Percentiles rank a stretch among this genome's conserved stretches.
Evolutionary conservation across 2,888 invertebrate species (phyloP).

Genomic region (Archips xylosteana): DNA sequence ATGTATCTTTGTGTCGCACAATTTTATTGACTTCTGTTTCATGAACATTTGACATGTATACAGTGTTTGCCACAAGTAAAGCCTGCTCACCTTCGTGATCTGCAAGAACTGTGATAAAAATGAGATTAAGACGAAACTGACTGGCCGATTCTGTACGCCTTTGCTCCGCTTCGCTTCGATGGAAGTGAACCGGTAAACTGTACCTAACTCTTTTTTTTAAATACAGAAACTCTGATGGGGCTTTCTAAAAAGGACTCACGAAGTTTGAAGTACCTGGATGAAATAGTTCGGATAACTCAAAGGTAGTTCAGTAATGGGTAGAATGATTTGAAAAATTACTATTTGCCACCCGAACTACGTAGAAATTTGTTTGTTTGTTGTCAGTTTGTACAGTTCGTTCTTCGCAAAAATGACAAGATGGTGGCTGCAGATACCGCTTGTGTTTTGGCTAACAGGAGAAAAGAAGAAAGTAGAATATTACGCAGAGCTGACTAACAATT

Average conservation of each 20-base stretch:
- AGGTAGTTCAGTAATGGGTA: slow-evolving; percentile 48
- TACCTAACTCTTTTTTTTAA: too few relatives aligned
- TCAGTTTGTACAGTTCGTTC: slow-evolving; percentile 64
- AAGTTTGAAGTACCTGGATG: slow-evolving; percentile 57
- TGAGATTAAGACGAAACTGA: too few relatives aligned
- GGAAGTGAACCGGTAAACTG: too few relatives aligned
- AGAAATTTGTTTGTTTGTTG: background rate
- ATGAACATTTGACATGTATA: too few relatives aligned
- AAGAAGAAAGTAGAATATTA: slow-evolving; percentile 53
- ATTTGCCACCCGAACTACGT: too few relatives aligned
- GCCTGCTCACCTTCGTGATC: too few relatives aligned
- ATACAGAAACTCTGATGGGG: slow-evolving; percentile 70
- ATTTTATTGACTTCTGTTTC: too few relatives aligned
- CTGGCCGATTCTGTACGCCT: too few relatives aligned
- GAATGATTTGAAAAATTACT: background rate
- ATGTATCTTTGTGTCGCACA: too few relatives aligned
- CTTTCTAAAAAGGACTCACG: slow-evolving; percentile 66
- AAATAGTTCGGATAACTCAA: slow-evolving; percentile 60
- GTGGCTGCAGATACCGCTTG: slow-evolving; percentile 71
- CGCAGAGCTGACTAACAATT: slow-evolving; percentile 53
- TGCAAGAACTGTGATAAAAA: too few relatives aligned
- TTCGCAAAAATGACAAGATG: slow-evolving; percentile 69
- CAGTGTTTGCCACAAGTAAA: too few relatives aligned
- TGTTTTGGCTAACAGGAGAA: slow-evolving; percentile 62
- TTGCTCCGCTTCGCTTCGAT: too few relatives aligned